Conservation (phyloP, 2,797 vertebrate species). For the Triplophysa yarkandensis region DNA sequence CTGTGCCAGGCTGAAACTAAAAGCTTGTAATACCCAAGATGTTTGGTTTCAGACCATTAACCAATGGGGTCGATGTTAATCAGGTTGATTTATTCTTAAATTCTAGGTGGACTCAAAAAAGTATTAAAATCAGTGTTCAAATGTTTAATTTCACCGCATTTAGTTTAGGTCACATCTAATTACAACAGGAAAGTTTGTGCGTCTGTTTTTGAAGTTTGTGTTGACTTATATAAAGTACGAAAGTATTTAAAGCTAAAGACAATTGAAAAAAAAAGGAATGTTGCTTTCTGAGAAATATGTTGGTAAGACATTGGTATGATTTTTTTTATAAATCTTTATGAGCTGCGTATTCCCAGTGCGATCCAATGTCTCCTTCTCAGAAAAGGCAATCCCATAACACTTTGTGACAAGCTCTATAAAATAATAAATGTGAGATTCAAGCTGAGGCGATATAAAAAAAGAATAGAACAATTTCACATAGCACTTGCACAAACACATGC, state of each 20-base stretch:
- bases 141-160: background rate
- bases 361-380: background rate
- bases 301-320: background rate
- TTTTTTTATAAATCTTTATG: background rate
- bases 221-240: background rate
- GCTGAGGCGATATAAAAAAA: no score
- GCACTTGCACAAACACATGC: no score
- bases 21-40: background rate
- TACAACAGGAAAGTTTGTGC: background rate
- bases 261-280: background rate
- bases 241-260: background rate
- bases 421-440: no score
- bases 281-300: background rate
- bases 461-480: no score
- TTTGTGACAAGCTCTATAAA: background rate
- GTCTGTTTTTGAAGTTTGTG: background rate
- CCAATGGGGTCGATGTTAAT: background rate
- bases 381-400: background rate
- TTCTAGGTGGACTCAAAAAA: background rate
- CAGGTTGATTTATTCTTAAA: background rate
- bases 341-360: background rate
- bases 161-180: background rate
- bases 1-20: conserved; percentile 1
- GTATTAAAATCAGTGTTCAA: background rate
- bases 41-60: background rate